phyloP scores from a whole-genome alignment of 2,797 vertebrate genomes.

The Neosalanx taihuensis region DNA sequence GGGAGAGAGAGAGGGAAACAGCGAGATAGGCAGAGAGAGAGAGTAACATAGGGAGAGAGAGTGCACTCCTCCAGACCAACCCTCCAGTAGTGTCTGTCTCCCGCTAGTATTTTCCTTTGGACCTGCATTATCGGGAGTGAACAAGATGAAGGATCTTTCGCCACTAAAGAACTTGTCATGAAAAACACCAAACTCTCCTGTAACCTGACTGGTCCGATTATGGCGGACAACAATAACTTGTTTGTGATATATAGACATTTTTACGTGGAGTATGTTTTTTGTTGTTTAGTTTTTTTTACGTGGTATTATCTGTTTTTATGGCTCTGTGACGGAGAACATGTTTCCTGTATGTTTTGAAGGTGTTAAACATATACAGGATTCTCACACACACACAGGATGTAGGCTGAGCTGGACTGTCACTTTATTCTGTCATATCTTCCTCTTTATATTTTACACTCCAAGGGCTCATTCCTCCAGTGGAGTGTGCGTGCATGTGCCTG shows the following conservation, averaged over 20 bases:
- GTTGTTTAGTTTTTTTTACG: conserved; percentile 49
- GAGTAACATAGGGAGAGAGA: conserved; percentile 22
- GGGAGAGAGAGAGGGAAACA: too few species aligned
- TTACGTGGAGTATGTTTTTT: conserved; percentile 58
- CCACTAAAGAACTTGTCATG: conserved; percentile 27
- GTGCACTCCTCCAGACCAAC: conserved; percentile 49
- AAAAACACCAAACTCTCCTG: neutral
- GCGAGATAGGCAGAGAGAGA: too few species aligned
- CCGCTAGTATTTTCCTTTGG: conserved; percentile 59
- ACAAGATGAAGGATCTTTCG: conserved; percentile 22
- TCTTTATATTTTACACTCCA: conserved; percentile 57
- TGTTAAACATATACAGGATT: conserved; percentile 61
- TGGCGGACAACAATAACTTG: conserved; percentile 56
- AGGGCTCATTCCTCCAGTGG: conserved; percentile 61
- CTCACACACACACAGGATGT: conserved; percentile 28
- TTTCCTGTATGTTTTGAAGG: conserved; percentile 56
- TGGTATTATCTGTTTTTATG: conserved; percentile 61
- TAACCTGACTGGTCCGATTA: conserved; percentile 34
- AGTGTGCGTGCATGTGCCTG: conserved; percentile 17
- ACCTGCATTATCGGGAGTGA: conserved; percentile 35
- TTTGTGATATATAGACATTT: conserved; percentile 73
- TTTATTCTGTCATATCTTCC: conserved; percentile 54
- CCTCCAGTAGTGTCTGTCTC: conserved; percentile 61
- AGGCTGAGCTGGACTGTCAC: conserved; percentile 35
- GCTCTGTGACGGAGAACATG: conserved; percentile 62